Evolutionary conservation across 2,888 invertebrate genomes (phyloP).

Genomic region (Nemurella pictetii): DNA sequence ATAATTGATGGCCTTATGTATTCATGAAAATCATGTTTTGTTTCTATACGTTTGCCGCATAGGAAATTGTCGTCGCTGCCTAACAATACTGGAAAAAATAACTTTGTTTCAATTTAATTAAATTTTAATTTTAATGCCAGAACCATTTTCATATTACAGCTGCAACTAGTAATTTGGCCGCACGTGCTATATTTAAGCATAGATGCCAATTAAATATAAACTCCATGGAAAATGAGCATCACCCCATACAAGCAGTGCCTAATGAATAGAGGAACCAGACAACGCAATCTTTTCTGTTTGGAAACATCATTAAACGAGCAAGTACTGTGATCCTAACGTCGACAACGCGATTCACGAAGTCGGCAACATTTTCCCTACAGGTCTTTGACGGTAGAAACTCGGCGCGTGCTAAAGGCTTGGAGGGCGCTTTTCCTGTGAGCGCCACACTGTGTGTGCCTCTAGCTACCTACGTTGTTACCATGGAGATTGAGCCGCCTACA

Average conservation of each 20-base stretch:
- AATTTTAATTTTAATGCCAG: neutral
- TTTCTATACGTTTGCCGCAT: no score
- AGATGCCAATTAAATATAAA: neutral
- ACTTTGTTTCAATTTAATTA: no score
- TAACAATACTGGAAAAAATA: no score
- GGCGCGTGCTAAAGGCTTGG: no score
- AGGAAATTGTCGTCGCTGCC: no score
- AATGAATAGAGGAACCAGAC: neutral
- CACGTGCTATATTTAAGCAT: neutral
- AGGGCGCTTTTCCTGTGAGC: slow-evolving; percentile 7
- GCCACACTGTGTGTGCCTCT: neutral
- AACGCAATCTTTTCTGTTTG: neutral
- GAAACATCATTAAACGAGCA: no score
- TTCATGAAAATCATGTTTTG: no score
- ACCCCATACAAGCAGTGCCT: neutral
- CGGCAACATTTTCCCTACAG: no score
- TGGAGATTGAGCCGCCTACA: slow-evolving; percentile 13
- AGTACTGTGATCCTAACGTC: no score
- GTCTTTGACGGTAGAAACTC: no score
- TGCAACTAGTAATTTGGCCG: neutral
- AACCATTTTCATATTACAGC: neutral
- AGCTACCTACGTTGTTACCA: slow-evolving; percentile 20
- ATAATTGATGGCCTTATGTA: no score
- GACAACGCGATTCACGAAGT: no score
- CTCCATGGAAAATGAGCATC: neutral